Percentiles rank a stretch among this genome's conserved stretches.
Evolutionary conservation across 2,888 invertebrate species (phyloP).

Genomic region (Eurois occulta): DNA sequence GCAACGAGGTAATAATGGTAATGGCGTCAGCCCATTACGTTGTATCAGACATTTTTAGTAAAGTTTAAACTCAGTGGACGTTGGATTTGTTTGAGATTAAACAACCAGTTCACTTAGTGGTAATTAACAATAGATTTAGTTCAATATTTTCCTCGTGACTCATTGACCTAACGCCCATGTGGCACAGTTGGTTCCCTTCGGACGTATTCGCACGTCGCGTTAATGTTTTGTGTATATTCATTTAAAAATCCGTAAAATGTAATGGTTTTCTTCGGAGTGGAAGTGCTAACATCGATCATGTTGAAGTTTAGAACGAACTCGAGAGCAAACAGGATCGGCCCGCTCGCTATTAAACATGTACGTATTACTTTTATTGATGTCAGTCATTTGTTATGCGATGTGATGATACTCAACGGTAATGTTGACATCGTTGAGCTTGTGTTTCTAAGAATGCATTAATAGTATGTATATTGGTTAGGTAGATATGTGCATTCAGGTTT

Average conservation of each 20-base stretch:
- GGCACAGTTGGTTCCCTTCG: constrained; percentile 65
- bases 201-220: constrained; percentile 50
- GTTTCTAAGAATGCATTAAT: not conserved
- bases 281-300: constrained; percentile 77
- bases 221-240: constrained; percentile 49
- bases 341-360: constrained; percentile 73
- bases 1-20: constrained; percentile 71
- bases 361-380: constrained; percentile 61
- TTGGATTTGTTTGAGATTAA: constrained; percentile 78
- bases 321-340: constrained; percentile 77
- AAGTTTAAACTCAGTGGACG: constrained; percentile 69
- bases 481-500: not conserved
- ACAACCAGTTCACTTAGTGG: constrained; percentile 77
- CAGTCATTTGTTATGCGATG: constrained; percentile 11
- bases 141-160: constrained; percentile 87
- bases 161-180: constrained; percentile 69
- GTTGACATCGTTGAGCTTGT: constrained; percentile 2
- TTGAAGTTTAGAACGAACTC: constrained; percentile 77
- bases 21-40: constrained; percentile 75
- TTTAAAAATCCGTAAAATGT: constrained; percentile 68
- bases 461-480: not conserved
- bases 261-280: constrained; percentile 76
- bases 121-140: constrained; percentile 84
- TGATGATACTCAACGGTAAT: constrained; percentile 10
- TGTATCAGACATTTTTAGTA: constrained; percentile 72